These are phyloP conservation scores for Amphipoea lucens DNA, from an alignment of 2,888 invertebrate genomes.

Conservation along the genomic window DNA sequence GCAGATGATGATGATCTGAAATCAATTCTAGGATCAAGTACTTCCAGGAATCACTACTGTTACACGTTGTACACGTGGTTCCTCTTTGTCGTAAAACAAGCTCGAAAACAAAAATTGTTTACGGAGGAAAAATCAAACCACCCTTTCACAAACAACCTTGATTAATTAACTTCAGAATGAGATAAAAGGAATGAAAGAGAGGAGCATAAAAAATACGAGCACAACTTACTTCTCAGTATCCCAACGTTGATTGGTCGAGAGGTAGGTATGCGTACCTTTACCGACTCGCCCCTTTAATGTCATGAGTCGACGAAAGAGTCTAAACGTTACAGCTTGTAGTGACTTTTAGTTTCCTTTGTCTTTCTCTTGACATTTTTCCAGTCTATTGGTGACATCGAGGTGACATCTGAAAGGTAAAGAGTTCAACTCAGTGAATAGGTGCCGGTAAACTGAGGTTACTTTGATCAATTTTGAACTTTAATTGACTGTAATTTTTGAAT, in stretches of 20 bases:
- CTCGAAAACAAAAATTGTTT: slow-evolving; percentile 16
- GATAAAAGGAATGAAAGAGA: slow-evolving; percentile 46
- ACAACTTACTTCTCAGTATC: slow-evolving; percentile 33
- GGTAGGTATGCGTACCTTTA: slow-evolving; percentile 2
- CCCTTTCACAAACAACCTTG: slow-evolving; percentile 36
- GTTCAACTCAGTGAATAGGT: slow-evolving; percentile 5
- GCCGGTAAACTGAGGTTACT: no score
- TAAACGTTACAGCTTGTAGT: slow-evolving; percentile 29
- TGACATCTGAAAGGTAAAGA: slow-evolving; percentile 17
- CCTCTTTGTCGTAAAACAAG: slow-evolving; percentile 1
- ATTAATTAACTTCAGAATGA: slow-evolving; percentile 48
- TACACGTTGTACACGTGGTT: background rate
- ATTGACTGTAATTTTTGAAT: no score
- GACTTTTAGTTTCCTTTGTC: slow-evolving; percentile 55
- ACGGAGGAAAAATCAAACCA: slow-evolving; percentile 17
- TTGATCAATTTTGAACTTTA: no score
- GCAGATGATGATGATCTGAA: background rate
- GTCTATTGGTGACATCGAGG: slow-evolving; percentile 34
- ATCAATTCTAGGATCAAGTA: background rate
- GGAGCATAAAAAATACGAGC: slow-evolving; percentile 46
- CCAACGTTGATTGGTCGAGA: slow-evolving; percentile 32
- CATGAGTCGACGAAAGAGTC: slow-evolving; percentile 47
- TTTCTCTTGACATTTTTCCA: slow-evolving; percentile 32
- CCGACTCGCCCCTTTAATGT: slow-evolving; percentile 25
- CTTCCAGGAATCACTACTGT: slow-evolving; percentile 1